phyloP scores from a whole-genome alignment of 2,113 vertebrate species.

The Boleophthalmus pectinirostris region DNA sequence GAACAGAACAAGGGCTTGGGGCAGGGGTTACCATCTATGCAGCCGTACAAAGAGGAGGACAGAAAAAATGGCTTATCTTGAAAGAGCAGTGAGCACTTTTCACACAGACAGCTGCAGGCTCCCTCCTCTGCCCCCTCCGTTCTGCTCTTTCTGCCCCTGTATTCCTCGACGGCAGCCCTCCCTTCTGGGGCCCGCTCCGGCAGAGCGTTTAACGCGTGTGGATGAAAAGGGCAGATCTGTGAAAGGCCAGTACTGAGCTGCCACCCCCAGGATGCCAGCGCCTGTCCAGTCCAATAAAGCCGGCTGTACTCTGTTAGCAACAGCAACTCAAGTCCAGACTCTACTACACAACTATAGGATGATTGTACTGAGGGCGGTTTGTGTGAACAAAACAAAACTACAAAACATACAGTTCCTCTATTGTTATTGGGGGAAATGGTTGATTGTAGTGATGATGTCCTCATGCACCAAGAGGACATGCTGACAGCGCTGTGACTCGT shows the following conservation, averaged over 20 bases:
- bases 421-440: conserved; percentile 6
- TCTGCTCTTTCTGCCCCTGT: conserved; percentile 46
- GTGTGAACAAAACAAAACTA: conserved; percentile 18
- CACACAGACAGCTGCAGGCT: conserved; percentile 79
- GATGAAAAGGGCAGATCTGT: conserved; percentile 79
- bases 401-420: conserved; percentile 19
- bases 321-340: conserved; percentile 51
- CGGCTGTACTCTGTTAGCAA: conserved; percentile 67
- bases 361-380: conserved; percentile 30
- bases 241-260: conserved; percentile 73
- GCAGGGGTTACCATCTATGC: conserved; percentile 62
- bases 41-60: conserved; percentile 43
- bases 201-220: conserved; percentile 73
- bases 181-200: conserved; percentile 55
- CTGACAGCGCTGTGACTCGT: conserved; percentile 31
- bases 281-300: conserved; percentile 86
- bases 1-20: conserved; percentile 63
- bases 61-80: conserved; percentile 75
- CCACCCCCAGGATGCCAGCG: conserved; percentile 75
- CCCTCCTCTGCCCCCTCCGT: conserved; percentile 47
- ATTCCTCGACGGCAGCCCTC: conserved; percentile 42
- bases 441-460: conserved; percentile 27
- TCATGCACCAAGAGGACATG: conserved; percentile 13
- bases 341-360: conserved; percentile 15
- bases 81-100: conserved; percentile 76